Conservation (phyloP, 1,140 invertebrate genomes). For the Apis cerana region DNA sequence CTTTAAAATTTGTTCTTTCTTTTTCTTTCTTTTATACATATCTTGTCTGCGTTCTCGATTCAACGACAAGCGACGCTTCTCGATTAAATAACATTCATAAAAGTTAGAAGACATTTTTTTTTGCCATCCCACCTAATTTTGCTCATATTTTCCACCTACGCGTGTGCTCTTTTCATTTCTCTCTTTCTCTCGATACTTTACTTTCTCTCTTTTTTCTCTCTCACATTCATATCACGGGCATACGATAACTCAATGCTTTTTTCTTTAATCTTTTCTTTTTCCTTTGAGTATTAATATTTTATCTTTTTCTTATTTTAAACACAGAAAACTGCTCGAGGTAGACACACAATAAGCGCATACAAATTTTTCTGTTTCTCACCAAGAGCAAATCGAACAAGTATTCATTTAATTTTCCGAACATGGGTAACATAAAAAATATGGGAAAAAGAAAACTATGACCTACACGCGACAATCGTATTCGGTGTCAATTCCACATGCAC, state of each 20-base stretch:
- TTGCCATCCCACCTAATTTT: constrained; percentile 67
- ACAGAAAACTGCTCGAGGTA: constrained; percentile 17
- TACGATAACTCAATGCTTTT: constrained; percentile 15
- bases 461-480: constrained; percentile 50
- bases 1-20: constrained; percentile 1
- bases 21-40: not conserved
- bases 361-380: too few species aligned
- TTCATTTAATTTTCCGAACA: not conserved
- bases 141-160: constrained; percentile 22
- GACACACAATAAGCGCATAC: constrained; percentile 16
- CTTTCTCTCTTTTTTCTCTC: not conserved
- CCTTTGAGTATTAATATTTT: constrained; percentile 20
- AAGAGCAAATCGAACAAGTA: constrained; percentile 19
- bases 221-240: not conserved
- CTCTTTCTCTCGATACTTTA: not conserved
- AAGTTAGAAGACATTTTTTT: constrained; percentile 69
- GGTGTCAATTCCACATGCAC: not conserved
- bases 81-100: constrained; percentile 61
- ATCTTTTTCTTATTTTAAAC: not conserved
- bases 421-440: constrained; percentile 34
- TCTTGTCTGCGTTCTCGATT: constrained; percentile 10
- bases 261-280: not conserved
- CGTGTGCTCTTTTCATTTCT: constrained; percentile 27
- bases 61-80: constrained; percentile 60
- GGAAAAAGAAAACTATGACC: constrained; percentile 53